Evolutionary conservation across 2,113 vertebrate genomes (phyloP).

Genomic region (Solenodon paradoxus): DNA sequence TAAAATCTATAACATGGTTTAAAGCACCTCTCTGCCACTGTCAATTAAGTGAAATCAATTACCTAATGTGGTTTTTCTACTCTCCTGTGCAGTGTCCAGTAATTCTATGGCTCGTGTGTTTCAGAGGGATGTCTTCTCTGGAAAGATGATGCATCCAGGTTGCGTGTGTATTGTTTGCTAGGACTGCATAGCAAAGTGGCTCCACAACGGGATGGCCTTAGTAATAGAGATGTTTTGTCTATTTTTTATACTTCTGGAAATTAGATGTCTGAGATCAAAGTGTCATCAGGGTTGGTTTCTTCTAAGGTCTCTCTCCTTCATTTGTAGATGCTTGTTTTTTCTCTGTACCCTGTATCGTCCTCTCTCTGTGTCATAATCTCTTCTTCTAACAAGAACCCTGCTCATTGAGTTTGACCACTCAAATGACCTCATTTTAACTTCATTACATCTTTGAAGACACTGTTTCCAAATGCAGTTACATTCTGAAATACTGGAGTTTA

Average conservation of each 20-base stretch:
- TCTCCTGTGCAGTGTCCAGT: not conserved
- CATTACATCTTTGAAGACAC: not conserved
- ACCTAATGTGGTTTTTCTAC: not conserved
- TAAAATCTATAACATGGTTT: not conserved
- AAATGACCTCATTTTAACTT: not conserved
- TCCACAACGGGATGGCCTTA: not conserved
- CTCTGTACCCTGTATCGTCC: fast-evolving
- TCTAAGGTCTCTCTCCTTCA: not conserved
- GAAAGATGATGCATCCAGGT: not conserved
- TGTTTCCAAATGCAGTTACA: not conserved
- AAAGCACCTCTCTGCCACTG: not conserved
- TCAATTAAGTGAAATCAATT: not conserved
- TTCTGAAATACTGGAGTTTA: not conserved
- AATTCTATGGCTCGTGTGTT: not conserved
- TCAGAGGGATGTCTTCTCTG: not conserved
- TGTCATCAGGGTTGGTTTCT: not conserved
- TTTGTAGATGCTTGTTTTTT: not conserved
- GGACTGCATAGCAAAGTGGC: not conserved
- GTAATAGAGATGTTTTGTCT: not conserved
- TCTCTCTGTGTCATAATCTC: not conserved
- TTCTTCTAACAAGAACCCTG: not conserved
- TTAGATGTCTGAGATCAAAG: not conserved
- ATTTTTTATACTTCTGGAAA: not conserved
- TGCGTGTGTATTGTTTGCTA: not conserved
- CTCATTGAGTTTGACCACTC: not conserved